Evolutionary conservation across 2,888 invertebrate species (phyloP).

Genomic region (Tenodera sinensis): DNA sequence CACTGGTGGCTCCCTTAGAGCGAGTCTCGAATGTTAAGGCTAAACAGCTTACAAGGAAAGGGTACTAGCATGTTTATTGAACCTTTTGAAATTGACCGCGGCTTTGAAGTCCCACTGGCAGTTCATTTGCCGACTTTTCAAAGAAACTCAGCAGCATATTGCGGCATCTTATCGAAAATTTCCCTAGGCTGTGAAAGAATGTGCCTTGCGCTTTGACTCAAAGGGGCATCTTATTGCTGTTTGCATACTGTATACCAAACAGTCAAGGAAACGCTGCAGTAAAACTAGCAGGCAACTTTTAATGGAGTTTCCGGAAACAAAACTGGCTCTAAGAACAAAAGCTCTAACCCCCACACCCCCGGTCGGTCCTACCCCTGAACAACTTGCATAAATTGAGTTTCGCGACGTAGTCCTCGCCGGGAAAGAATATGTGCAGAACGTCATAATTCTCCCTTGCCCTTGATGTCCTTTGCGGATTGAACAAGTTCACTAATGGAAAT

Average conservation of each 20-base stretch:
- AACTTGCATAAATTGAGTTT: constrained; percentile 4
- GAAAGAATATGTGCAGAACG: neutral
- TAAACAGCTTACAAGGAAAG: too few relatives aligned
- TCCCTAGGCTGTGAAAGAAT: neutral
- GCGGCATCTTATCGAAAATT: neutral
- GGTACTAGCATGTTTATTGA: neutral
- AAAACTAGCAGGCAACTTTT: neutral
- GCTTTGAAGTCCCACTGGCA: neutral
- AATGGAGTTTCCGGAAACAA: constrained; percentile 1
- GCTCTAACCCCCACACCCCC: neutral
- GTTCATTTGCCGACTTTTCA: neutral
- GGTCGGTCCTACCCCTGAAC: neutral
- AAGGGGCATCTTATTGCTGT: neutral
- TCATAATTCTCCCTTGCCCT: neutral
- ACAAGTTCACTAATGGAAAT: too few relatives aligned
- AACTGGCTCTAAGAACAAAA: neutral
- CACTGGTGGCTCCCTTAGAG: too few relatives aligned
- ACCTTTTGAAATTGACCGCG: neutral
- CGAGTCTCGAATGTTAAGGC: too few relatives aligned
- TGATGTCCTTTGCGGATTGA: too few relatives aligned
- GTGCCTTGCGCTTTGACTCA: neutral
- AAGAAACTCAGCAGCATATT: neutral
- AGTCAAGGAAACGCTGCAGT: neutral
- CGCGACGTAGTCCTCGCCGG: neutral
- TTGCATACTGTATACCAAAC: neutral